phyloP scores from a whole-genome alignment of 2,888 invertebrate genomes.

The Protonemura montana region DNA sequence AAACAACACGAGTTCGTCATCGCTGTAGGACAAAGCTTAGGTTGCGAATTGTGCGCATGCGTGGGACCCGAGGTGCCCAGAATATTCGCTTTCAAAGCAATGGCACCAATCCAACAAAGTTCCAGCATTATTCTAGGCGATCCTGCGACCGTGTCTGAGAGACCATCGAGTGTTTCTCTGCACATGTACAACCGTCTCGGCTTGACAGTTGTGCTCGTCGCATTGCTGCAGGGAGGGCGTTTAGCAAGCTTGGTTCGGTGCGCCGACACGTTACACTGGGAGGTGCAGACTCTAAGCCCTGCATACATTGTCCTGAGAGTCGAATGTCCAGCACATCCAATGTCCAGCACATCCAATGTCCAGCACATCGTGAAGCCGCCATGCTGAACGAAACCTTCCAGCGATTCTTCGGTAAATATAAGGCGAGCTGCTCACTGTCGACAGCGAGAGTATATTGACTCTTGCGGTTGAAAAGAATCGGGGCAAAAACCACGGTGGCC shows the following conservation, averaged over 20 bases:
- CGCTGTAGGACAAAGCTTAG: no score
- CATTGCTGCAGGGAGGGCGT: no score
- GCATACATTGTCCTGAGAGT: no score
- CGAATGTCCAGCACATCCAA: not conserved
- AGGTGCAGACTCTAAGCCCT: no score
- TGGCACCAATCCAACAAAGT: not conserved
- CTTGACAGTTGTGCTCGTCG: no score
- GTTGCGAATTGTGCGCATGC: no score
- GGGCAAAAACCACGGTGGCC: not conserved
- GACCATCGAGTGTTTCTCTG: no score
- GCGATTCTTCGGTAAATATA: not conserved
- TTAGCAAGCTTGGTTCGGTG: no score
- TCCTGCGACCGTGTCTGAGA: no score
- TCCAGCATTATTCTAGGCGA: not conserved
- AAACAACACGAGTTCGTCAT: no score
- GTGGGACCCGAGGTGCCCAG: not conserved
- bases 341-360: not conserved
- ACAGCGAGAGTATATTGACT: constrained; percentile 1
- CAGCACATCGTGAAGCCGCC: not conserved
- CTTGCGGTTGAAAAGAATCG: not conserved
- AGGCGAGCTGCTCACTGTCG: not conserved
- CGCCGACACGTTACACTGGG: no score
- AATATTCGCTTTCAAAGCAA: not conserved
- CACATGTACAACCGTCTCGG: no score
- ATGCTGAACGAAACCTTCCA: not conserved